Evolutionary conservation across 2,797 vertebrate genomes (phyloP), one percentile per base, ranked within the genome.

Genomic region (Mormyrops boulengeri): DNA sequence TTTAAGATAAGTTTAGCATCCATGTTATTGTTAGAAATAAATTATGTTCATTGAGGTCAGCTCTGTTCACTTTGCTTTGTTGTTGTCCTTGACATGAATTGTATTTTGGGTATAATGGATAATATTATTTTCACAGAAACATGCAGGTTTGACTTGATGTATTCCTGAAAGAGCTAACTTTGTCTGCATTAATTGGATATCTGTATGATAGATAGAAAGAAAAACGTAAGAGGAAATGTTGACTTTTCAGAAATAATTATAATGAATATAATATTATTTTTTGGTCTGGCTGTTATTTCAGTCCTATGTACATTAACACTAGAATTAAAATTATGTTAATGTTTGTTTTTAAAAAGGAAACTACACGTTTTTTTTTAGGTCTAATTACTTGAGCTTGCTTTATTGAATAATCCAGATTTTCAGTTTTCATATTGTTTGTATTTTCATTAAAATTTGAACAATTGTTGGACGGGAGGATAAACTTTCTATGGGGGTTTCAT

Each of bases 11-110:
- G 55, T 60, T 38, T 90, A 87, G 66, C 87, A 77, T 38, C 8
- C 85, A 73, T n/a, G 55, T 30, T 89, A 41, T 14, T 19, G 69
- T 17, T 77, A 38, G 62, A 69, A 34, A 73, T 73, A 41, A 77
- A 77, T 77, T 30, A 85, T 50, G 82, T 52, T 85, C 2, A 19
- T 93, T 93, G 90, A 95, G 95, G 93, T 96, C 95, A 95, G 95
- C 94, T 94, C 89, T 90, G 12, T 73, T 73, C 2, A 73, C 30
- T 73, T 80, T 92, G 90, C n/a, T 88, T 92, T 77, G 69, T 38
- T 88, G 69, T 91, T 92, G 93, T 88, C 93, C 92, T 94, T 94
- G 94, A 92, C 92, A 89, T 87, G 69, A 86, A 80, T 80, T 92
- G 88, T 91, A 93, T 93, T 93, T 95, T 94, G 94, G 69, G 34